phyloP scores from a whole-genome alignment of 2,888 invertebrate genomes.

The Monopis laevigella region DNA sequence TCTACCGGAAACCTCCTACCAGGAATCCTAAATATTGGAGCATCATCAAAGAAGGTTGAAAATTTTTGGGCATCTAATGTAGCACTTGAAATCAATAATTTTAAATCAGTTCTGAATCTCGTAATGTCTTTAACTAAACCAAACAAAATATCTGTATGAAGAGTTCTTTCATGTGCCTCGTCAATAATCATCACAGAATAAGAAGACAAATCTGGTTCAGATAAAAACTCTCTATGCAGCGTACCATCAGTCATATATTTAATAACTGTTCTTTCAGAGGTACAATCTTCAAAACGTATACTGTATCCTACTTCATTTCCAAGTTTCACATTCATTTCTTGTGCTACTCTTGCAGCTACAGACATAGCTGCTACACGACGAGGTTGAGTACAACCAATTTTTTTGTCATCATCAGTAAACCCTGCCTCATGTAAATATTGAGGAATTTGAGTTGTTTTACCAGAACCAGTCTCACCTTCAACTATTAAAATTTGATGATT shows the following conservation, averaged over 20 bases:
- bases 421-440: slow-evolving; percentile 97
- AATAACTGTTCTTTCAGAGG: slow-evolving; percentile 94
- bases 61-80: slow-evolving; percentile 99
- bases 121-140: slow-evolving; percentile 97
- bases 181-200: slow-evolving; percentile 99
- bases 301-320: slow-evolving; percentile 92
- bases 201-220: slow-evolving; percentile 94
- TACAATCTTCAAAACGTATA: slow-evolving; percentile 99
- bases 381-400: slow-evolving; percentile 97
- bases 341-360: slow-evolving; percentile 97
- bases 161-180: slow-evolving; percentile 98
- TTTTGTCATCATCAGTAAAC: slow-evolving; percentile 82
- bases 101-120: slow-evolving; percentile 91
- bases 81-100: slow-evolving; percentile 96
- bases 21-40: slow-evolving; percentile 97
- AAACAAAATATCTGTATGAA: slow-evolving; percentile 98
- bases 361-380: slow-evolving; percentile 99
- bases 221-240: slow-evolving; percentile 94
- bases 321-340: slow-evolving; percentile 96
- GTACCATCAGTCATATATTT: slow-evolving; percentile 99
- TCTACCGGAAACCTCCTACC: slow-evolving; percentile 98
- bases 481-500: slow-evolving; percentile 92
- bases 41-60: slow-evolving; percentile 97
- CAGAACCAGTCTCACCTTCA: slow-evolving; percentile 98
- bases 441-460: slow-evolving; percentile 99